Conservation (phyloP, 1,140 invertebrate genomes). For the Eubasilissa regina region DNA sequence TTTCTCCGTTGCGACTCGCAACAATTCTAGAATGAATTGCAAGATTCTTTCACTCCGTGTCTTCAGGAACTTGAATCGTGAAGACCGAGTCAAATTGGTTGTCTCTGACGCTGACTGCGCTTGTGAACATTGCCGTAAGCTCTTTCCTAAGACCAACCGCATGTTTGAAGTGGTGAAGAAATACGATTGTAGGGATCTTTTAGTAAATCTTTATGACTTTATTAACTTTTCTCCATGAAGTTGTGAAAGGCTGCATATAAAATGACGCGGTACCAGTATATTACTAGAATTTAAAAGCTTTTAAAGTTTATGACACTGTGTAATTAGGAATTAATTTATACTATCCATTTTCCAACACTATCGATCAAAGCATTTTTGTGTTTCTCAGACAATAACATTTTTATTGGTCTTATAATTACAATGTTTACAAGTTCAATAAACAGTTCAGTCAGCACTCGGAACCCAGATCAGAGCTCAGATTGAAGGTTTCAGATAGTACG, state of each 20-base stretch:
- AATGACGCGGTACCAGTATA: background rate
- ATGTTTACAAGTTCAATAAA: slow-evolving; percentile 13
- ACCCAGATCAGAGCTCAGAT: too few relatives aligned
- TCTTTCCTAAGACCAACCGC: slow-evolving; percentile 49
- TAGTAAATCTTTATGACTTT: slow-evolving; percentile 25
- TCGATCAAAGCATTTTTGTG: slow-evolving; percentile 11
- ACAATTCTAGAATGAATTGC: background rate
- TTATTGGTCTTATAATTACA: slow-evolving; percentile 19
- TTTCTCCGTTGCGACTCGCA: background rate
- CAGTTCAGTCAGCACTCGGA: background rate
- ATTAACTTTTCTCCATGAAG: background rate
- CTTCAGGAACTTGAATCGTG: background rate
- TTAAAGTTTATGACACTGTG: slow-evolving; percentile 5
- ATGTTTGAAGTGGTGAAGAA: slow-evolving; percentile 9
- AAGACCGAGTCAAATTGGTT: background rate
- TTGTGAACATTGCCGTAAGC: slow-evolving; percentile 46
- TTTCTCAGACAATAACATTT: slow-evolving; percentile 13
- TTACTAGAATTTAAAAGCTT: slow-evolving; percentile 16
- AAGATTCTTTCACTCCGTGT: background rate
- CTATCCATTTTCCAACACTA: background rate
- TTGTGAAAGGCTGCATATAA: slow-evolving; percentile 2
- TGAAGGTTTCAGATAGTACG: too few relatives aligned
- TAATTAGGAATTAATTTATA: slow-evolving; percentile 17
- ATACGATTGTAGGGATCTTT: background rate
- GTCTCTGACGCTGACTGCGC: slow-evolving; percentile 20